Base-by-base conservation (phyloP, 2,888 invertebrate genomes). In the Eucera pruinosa region DNA sequence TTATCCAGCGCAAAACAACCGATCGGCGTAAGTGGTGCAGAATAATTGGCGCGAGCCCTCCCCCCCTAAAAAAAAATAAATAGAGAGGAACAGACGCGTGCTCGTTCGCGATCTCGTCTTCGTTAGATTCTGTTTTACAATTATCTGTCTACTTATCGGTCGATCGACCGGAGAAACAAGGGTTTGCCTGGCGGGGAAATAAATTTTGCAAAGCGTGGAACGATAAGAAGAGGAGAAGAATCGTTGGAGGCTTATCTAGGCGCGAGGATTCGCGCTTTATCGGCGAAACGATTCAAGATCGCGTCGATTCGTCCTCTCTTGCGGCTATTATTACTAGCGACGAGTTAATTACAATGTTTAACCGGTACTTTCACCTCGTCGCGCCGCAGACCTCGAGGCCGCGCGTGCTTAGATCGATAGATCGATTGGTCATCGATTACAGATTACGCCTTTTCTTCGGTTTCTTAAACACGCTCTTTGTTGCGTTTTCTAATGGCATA, bases 291-390 rank as follows among this genome's bases (percentile, higher is more conserved):
- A 69, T 80, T 73, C 52, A 62, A 74, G 78, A 78, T 82, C 65
- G 68, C 61, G 27, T 43, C 65, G 76, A 80, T 71, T 82, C 78
- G 62, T 70, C 57, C 69, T 69, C 54, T 69, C 54, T 70, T 50
- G 66, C 78, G 60, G 61, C 58, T 81, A 72, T 83, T 82, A 82
- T 82, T 78, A 73, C 67, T 54, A 55, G 55, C 75, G 78, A 78
- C 58, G 64, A 80, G 81, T 83, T 83, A 83, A 83, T 83, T 83
- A 83, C 75, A 78, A 83, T 78, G 80, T 80, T 83, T 83, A 72
- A 78, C 74, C 69, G 75, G 77, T 70, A 75, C 83, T 83, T 83
- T 83, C 83, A 83, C 83, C 36, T 36, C 36, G 36, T 11, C 78
- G 64, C 30, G 60, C 47, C 66, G 61, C 66, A 36, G 57, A 69